phyloP scores from a whole-genome alignment of 2,113 vertebrate genomes.

The Paramisgurnus dabryanus region DNA sequence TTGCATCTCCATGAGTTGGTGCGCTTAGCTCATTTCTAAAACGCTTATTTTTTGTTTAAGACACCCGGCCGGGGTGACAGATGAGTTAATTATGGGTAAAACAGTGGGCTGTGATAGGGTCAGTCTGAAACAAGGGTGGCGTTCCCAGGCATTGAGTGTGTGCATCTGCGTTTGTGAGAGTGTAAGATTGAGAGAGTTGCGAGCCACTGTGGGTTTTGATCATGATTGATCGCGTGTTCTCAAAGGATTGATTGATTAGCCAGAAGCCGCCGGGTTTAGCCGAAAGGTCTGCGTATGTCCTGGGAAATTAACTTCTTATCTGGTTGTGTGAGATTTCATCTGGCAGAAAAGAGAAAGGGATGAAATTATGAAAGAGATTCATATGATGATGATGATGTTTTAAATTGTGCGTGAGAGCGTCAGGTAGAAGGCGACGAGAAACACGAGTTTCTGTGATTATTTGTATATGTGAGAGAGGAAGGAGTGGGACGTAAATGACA shows the following conservation, averaged over 20 bases:
- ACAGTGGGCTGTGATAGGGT: conserved; percentile 17
- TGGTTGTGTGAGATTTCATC: conserved; percentile 29
- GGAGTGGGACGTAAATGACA: conserved; percentile 51
- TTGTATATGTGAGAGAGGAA: conserved; percentile 28
- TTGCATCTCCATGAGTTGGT: conserved; percentile 18
- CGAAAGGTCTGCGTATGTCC: conserved; percentile 51
- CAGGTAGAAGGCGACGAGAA: background rate
- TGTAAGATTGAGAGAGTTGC: conserved; percentile 30
- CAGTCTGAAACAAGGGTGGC: conserved; percentile 24
- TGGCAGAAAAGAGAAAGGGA: conserved; percentile 17
- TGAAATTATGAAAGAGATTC: conserved; percentile 11
- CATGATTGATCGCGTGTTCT: conserved; percentile 57
- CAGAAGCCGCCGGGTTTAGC: conserved; percentile 51
- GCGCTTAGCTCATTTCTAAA: too few species aligned
- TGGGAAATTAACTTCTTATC: conserved; percentile 51
- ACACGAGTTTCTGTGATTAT: background rate
- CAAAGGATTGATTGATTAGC: conserved; percentile 57
- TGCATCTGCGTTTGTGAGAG: conserved; percentile 34
- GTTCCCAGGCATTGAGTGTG: conserved; percentile 25
- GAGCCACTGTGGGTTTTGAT: conserved; percentile 49
- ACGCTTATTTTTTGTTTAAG: conserved; percentile 13
- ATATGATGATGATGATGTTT: background rate
- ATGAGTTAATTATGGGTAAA: conserved; percentile 19
- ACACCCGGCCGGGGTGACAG: conserved; percentile 4
- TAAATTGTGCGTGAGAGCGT: conserved; percentile 1